Percentiles rank a stretch among this genome's conserved stretches.
These are phyloP conservation scores for Lampris megalopsis DNA, from an alignment of 2,113 vertebrate species.

Conservation along the genomic window DNA sequence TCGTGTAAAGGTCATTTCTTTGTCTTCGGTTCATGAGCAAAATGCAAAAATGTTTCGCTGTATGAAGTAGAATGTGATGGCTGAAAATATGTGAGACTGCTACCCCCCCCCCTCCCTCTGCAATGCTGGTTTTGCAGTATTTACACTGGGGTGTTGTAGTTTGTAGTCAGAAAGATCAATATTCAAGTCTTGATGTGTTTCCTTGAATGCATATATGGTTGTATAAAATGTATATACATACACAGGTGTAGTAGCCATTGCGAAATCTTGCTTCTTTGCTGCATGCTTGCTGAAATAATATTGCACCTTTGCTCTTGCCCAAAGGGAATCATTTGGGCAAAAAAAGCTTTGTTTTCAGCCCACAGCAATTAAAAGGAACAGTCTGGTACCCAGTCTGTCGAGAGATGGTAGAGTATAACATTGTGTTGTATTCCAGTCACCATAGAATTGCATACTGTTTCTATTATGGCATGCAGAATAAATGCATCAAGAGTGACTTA, in stretches of 20 bases:
- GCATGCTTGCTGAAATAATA: background rate
- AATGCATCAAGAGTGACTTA: slow-evolving; percentile 27
- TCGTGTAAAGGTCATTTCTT: slow-evolving; percentile 64
- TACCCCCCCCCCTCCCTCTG: slow-evolving; percentile 3
- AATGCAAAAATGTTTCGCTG: slow-evolving; percentile 36
- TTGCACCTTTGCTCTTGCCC: background rate
- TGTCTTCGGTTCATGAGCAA: slow-evolving; percentile 51
- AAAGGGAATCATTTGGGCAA: too few relatives aligned
- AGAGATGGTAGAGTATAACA: too few relatives aligned
- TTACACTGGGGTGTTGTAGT: slow-evolving; percentile 60
- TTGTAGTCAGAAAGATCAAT: background rate
- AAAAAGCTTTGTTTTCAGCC: too few relatives aligned
- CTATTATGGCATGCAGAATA: background rate
- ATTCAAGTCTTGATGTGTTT: slow-evolving; percentile 1
- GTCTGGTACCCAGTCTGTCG: too few relatives aligned
- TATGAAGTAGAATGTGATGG: slow-evolving; percentile 31
- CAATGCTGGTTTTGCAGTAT: slow-evolving; percentile 49
- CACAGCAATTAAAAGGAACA: too few relatives aligned
- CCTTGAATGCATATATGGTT: slow-evolving; percentile 2
- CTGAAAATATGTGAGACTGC: background rate
- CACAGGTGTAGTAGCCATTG: slow-evolving; percentile 42
- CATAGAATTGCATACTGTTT: background rate
- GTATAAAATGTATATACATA: background rate
- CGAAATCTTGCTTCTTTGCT: slow-evolving; percentile 29
- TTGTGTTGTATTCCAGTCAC: too few relatives aligned